phyloP scores from a whole-genome alignment of 23 tunicate genomes.

The Diplosoma virens region DNA sequence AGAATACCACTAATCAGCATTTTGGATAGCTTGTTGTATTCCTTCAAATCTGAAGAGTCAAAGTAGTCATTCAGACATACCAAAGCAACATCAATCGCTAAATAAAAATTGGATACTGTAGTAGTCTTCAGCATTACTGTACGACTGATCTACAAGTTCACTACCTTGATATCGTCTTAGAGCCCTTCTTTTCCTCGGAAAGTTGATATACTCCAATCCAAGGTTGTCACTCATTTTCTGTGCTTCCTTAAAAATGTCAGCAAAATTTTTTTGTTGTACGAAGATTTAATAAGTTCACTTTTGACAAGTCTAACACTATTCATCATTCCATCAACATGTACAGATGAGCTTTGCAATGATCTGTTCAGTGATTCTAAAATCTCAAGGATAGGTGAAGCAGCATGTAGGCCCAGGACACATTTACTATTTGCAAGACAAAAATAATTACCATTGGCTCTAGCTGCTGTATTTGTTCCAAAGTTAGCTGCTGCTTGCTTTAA shows the following conservation, averaged over 20 bases:
- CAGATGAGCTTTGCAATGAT: not conserved
- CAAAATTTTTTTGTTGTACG: not conserved
- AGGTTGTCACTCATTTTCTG: not conserved
- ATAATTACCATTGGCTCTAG: not conserved
- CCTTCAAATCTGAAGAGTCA: not conserved
- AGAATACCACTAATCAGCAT: not conserved
- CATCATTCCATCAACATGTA: not conserved
- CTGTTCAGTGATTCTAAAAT: not conserved
- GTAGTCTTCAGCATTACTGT: not conserved
- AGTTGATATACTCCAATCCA: not conserved
- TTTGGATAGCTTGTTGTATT: not conserved
- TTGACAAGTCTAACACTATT: not conserved
- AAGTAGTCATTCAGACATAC: not conserved
- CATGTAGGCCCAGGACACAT: not conserved
- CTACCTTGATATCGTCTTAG: not conserved
- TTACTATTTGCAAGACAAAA: not conserved
- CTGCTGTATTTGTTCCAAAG: not conserved
- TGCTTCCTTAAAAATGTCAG: not conserved
- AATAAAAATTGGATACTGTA: not conserved
- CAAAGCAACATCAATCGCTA: not conserved
- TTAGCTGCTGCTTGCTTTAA: not conserved
- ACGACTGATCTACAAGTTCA: not conserved
- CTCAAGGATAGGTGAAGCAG: not conserved
- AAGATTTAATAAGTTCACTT: not conserved
- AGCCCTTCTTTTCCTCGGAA: not conserved